phyloP scores from a whole-genome alignment of 2,113 vertebrate species.

The Atherinomorus stipes region DNA sequence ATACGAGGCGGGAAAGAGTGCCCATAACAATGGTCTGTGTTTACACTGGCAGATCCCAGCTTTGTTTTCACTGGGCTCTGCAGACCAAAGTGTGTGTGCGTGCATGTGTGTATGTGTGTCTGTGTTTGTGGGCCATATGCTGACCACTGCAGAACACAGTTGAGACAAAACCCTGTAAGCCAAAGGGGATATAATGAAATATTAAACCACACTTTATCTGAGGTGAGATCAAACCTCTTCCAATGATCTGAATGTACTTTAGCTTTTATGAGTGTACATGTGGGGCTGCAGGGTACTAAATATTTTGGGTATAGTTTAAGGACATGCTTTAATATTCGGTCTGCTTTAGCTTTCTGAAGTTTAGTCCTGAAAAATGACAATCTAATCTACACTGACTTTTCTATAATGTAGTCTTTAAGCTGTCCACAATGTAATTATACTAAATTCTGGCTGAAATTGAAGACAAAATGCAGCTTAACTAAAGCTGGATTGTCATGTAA shows the following conservation, averaged over 20 bases:
- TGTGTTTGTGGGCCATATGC: constrained; percentile 59
- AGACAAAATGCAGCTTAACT: not conserved
- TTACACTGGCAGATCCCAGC: constrained; percentile 72
- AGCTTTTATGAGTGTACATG: constrained; percentile 15
- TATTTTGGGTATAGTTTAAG: constrained; percentile 29
- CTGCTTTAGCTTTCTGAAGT: constrained; percentile 18
- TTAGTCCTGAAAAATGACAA: constrained; percentile 8
- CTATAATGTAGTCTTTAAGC: not conserved
- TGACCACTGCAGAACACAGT: constrained; percentile 68
- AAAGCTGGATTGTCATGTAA: not conserved
- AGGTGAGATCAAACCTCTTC: constrained; percentile 58
- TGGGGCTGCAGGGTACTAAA: constrained; percentile 22
- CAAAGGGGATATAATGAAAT: constrained; percentile 65
- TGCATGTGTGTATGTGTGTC: constrained; percentile 30
- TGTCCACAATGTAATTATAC: not conserved
- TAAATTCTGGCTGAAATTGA: not conserved
- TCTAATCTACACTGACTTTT: constrained; percentile 1
- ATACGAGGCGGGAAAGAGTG: constrained; percentile 63
- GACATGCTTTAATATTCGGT: not conserved
- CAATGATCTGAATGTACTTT: constrained; percentile 41
- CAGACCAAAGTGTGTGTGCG: constrained; percentile 39
- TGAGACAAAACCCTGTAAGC: constrained; percentile 66
- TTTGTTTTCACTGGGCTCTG: constrained; percentile 74
- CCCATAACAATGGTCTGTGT: constrained; percentile 72
- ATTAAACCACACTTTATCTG: constrained; percentile 67